Conservation (phyloP, 1,140 invertebrate species). For the Drosophila navojoa region DNA sequence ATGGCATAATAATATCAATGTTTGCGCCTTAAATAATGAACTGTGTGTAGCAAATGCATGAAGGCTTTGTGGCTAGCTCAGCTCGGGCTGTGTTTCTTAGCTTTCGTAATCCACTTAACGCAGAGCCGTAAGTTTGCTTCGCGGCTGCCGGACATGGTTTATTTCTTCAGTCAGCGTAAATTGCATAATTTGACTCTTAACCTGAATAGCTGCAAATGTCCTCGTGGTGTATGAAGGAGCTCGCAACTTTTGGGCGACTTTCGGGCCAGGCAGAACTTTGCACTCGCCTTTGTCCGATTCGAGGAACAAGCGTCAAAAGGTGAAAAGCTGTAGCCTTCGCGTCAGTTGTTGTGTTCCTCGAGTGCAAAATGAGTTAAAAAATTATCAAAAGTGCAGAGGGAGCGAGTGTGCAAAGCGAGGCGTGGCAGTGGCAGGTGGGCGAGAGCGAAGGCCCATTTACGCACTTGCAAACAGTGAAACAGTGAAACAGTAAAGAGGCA, state of each 20-base stretch:
- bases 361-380: conserved; percentile 78
- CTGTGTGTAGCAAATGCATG: neutral
- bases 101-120: neutral
- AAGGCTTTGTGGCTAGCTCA: neutral
- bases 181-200: conserved; percentile 71
- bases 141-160: neutral
- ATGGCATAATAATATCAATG: neutral
- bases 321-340: conserved; percentile 38
- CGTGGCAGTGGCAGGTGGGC: neutral
- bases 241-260: conserved; percentile 66
- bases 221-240: conserved; percentile 40
- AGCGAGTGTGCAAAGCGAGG: neutral
- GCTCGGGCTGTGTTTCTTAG: neutral
- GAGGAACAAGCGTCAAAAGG: conserved; percentile 58
- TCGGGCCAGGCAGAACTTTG: conserved; percentile 64
- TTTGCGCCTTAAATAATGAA: neutral
- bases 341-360: conserved; percentile 59
- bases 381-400: conserved; percentile 62
- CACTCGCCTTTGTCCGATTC: conserved; percentile 58
- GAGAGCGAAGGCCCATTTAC: neutral
- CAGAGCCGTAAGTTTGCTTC: neutral
- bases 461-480: conserved; percentile 14
- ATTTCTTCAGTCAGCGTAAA: conserved; percentile 51
- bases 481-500: neutral
- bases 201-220: conserved; percentile 56